Evolutionary conservation across 1,140 invertebrate species (phyloP), one percentile per base, ranked within the genome.

Genomic region (Oreohelix idahoensis): DNA sequence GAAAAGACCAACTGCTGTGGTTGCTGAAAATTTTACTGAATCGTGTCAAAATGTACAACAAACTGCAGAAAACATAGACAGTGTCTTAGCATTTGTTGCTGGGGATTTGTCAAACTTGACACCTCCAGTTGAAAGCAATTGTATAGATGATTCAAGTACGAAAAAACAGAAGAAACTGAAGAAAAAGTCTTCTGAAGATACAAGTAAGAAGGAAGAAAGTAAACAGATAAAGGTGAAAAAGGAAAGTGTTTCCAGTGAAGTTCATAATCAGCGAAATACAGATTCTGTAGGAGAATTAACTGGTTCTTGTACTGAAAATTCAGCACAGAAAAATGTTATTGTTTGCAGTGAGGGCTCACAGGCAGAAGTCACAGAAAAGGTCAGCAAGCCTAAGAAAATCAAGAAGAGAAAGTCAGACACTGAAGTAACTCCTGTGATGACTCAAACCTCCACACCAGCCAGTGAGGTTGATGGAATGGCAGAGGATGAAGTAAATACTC

Each of bases 101-200:
- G 36, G 36, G 32, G 58, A 78, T 79, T 38, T 38, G 26, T 38
- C 32, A 53, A 63, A 75, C 32, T 45, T 1, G 23, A 36, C 20
- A 45, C 15, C 45, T 58, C 51, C 26, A 42, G 35, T n/a, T 63
- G 38, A 79, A n/a, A 45, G 45, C 38, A 35, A 15, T 23, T 45
- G 70, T 73, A 32, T 13, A 38, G 69, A 35, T n/a, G 66, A 29
- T 26, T n/a, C 35, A 13, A 71, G 20, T 20, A 58, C 70, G 35
- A 38, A 78, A 63, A 71, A 81, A 85, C 36, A 77, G 70, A 81
- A 39, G 66, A 75, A 74, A 53, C 79, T 66, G 53, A 71, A 58
- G 36, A 53, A 75, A 45, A 79, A 69, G 15, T 5, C 63, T 29
- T 2, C 29, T 29, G 29, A 11, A 66, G 29, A 32, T 32, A 1